Conservation (phyloP, 2,888 invertebrate species). For the Drosophila conformis region DNA sequence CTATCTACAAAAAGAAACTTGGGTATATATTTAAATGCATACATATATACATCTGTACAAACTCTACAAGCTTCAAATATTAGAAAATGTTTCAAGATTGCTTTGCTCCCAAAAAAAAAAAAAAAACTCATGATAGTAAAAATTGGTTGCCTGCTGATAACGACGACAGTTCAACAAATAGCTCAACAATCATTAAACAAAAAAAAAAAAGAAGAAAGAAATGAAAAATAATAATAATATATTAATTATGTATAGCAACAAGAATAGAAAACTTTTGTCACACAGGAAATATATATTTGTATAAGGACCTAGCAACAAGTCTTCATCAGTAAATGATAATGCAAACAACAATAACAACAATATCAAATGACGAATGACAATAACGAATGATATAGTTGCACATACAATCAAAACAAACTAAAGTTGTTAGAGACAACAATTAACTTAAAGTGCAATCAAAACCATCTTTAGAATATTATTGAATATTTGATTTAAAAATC, state of each 20-base stretch:
- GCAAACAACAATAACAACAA: neutral
- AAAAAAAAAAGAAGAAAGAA: neutral
- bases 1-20: neutral
- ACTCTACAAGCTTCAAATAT: neutral
- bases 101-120: neutral
- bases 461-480: neutral
- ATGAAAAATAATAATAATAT: neutral
- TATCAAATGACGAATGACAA: neutral
- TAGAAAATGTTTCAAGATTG: neutral
- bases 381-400: neutral
- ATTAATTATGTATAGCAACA: neutral
- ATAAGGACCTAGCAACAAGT: slow-evolving; percentile 15
- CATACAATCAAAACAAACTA: neutral
- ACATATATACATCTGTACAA: neutral
- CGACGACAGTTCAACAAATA: slow-evolving; percentile 24
- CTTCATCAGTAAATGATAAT: neutral
- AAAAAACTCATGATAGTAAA: neutral
- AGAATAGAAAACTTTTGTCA: neutral
- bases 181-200: neutral
- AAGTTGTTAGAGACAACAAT: neutral
- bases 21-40: neutral
- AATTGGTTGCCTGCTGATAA: slow-evolving; percentile 13
- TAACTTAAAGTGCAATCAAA: neutral
- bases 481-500: neutral
- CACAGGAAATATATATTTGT: neutral